Percentiles rank a stretch among this genome's conserved stretches.
These are phyloP conservation scores for Cerceris ruficornis DNA, from an alignment of 2,888 invertebrate species.

Conservation along the genomic window DNA sequence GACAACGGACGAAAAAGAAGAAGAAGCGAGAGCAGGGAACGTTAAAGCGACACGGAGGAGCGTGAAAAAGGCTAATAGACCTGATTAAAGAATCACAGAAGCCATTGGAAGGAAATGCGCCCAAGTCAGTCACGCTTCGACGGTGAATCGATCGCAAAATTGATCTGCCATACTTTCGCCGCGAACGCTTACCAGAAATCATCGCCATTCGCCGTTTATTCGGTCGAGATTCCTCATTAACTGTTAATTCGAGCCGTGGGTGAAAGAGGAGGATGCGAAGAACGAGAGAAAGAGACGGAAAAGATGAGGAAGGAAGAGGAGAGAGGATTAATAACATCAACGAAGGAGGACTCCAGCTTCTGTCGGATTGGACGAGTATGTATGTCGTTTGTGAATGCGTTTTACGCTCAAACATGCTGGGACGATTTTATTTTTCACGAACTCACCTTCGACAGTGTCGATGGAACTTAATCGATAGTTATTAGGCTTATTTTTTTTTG, in stretches of 20 bases:
- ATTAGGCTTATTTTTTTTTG: not conserved
- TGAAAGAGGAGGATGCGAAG: not conserved
- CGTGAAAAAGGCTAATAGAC: constrained; percentile 9
- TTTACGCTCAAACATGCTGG: not conserved
- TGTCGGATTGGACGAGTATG: not conserved
- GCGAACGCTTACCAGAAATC: constrained; percentile 49
- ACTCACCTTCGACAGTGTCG: too few species aligned
- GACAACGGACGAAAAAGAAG: not conserved
- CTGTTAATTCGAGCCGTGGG: constrained; percentile 52
- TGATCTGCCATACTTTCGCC: constrained; percentile 68
- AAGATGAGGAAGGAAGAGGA: constrained; percentile 12
- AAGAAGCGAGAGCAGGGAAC: constrained; percentile 10
- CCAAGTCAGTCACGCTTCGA: constrained; percentile 44
- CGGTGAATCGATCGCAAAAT: constrained; percentile 47
- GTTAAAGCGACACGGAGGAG: constrained; percentile 2
- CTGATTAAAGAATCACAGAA: constrained; percentile 36
- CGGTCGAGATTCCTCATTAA: constrained; percentile 47
- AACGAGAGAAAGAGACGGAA: not conserved
- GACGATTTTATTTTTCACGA: not conserved
- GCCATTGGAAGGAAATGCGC: constrained; percentile 39
- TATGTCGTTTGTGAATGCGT: not conserved
- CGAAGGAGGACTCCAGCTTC: constrained; percentile 54
- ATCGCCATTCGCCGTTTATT: constrained; percentile 21
- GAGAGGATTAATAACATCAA: constrained; percentile 15
- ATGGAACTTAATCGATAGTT: too few species aligned